Evolutionary conservation across 2,888 invertebrate genomes (phyloP).

Genomic region (Boloria euphrosyne): DNA sequence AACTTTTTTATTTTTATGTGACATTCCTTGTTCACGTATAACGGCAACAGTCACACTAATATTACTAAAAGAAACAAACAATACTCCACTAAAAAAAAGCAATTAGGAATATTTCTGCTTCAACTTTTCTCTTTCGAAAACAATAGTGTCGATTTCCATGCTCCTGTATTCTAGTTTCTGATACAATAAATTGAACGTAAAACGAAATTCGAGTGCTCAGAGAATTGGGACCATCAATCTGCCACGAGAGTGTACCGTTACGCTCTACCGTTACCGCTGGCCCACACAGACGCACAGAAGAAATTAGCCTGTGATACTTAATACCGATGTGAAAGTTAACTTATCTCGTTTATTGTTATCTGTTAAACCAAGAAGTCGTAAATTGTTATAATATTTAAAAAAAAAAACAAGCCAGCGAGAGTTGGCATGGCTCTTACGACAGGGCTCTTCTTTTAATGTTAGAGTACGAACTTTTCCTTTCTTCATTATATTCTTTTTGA

Average conservation of each 20-base stretch:
- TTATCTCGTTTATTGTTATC: not conserved
- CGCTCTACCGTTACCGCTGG: conserved; percentile 41
- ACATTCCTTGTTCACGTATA: too few species aligned
- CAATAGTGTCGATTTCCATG: conserved; percentile 23
- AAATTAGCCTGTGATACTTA: conserved; percentile 18
- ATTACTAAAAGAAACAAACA: too few species aligned
- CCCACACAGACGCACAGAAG: conserved; percentile 18
- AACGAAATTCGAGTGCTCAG: conserved; percentile 24
- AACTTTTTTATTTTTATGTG: too few species aligned
- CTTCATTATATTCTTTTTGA: too few species aligned
- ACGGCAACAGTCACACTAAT: too few species aligned
- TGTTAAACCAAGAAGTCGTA: not conserved
- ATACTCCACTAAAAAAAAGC: too few species aligned
- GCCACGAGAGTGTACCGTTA: conserved; percentile 35
- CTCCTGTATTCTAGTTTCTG: conserved; percentile 31
- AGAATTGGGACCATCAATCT: conserved; percentile 36
- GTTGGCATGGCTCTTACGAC: too few species aligned
- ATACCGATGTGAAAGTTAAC: conserved; percentile 12
- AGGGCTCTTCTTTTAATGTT: too few species aligned
- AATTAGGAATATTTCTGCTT: not conserved
- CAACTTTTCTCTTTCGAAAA: not conserved
- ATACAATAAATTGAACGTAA: conserved; percentile 22
- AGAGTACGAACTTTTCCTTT: too few species aligned
- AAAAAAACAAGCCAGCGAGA: too few species aligned
- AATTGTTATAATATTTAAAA: too few species aligned